A percentile compares a stretch with the other conserved stretches of the same genome.
These are phyloP conservation scores for Montipora cactus DNA, from an alignment of 64 coral and sea anemone species.

Conservation along the genomic window DNA sequence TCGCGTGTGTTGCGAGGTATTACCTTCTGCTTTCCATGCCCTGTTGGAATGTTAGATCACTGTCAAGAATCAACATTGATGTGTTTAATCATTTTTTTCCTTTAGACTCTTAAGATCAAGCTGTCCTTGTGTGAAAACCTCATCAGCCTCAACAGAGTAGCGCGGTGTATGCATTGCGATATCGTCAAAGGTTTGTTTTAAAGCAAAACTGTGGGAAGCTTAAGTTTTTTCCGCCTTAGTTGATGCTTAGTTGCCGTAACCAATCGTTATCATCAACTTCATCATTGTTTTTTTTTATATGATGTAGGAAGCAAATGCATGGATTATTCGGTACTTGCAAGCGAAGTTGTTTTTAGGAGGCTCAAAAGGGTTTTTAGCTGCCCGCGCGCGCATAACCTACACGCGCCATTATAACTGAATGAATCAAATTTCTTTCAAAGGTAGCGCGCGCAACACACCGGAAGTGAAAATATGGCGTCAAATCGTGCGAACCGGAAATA, in stretches of 20 bases:
- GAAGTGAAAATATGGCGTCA: too few species aligned
- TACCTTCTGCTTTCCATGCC: background rate
- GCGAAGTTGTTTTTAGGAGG: too few species aligned
- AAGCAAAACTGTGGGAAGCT: background rate
- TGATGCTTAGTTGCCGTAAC: background rate
- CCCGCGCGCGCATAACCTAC: too few species aligned
- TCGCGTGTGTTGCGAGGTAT: background rate
- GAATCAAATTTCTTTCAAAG: too few species aligned
- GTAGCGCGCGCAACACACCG: too few species aligned
- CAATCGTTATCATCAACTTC: background rate
- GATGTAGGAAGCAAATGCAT: too few species aligned
- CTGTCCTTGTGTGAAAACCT: slow-evolving; percentile 66
- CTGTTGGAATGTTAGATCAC: background rate
- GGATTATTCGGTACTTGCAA: too few species aligned
- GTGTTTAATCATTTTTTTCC: background rate
- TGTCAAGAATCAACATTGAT: background rate
- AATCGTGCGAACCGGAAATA: too few species aligned
- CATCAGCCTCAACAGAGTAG: slow-evolving; percentile 50
- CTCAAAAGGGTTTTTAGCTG: too few species aligned
- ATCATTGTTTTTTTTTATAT: background rate
- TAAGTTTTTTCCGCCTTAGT: background rate
- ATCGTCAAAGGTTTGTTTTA: background rate
- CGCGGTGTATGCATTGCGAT: slow-evolving; percentile 40
- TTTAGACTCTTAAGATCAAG: slow-evolving; percentile 53
- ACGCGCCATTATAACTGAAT: too few species aligned